A percentile compares a stretch with the other conserved stretches of the same genome.
Evolutionary conservation across 2,113 vertebrate genomes (phyloP).

Genomic region (Elaphurus davidianus): DNA sequence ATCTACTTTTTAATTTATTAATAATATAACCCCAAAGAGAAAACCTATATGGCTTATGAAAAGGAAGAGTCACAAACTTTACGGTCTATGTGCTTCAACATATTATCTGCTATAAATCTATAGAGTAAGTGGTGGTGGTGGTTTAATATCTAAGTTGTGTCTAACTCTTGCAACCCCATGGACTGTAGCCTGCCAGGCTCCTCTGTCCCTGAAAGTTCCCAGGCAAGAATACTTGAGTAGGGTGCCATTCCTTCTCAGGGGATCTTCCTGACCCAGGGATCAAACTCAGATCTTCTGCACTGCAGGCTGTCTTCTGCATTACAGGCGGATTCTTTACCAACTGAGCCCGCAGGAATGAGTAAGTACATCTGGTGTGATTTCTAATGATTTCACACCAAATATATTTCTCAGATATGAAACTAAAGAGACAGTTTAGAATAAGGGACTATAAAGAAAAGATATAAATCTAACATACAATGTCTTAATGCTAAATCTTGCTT

Average conservation of each 20-base stretch:
- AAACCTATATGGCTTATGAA: background rate
- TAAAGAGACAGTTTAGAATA: background rate
- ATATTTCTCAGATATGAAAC: background rate
- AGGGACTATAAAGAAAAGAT: background rate
- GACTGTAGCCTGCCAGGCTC: background rate
- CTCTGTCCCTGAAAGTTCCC: background rate
- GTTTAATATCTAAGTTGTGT: background rate
- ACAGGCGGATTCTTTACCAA: background rate
- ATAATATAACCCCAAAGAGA: background rate
- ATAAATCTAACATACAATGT: background rate
- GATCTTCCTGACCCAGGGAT: background rate
- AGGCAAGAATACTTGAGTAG: background rate
- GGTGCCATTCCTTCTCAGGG: background rate
- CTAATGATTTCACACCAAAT: background rate
- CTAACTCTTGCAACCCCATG: background rate
- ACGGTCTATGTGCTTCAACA: background rate
- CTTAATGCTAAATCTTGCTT: background rate
- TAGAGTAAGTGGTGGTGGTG: background rate
- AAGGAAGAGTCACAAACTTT: background rate
- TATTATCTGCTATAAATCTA: background rate
- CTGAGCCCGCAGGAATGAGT: background rate
- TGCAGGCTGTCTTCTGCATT: background rate
- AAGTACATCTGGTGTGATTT: background rate
- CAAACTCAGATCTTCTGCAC: background rate
- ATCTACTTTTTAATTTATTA: constrained; percentile 11